Evolutionary conservation across 2,113 vertebrate species (phyloP).

Genomic region (Labeo catla): DNA sequence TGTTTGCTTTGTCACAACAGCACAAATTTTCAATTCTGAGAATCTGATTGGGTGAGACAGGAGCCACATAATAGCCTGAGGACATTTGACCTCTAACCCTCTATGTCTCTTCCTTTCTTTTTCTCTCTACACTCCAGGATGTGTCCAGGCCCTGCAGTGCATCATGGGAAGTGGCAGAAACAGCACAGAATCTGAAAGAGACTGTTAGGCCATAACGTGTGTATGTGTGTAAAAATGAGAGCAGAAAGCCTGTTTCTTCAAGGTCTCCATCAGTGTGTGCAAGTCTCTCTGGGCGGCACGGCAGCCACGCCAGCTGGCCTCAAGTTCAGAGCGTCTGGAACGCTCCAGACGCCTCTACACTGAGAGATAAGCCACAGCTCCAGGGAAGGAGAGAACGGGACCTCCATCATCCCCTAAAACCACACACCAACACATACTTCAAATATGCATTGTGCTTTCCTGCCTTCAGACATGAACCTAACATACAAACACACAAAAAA

Average conservation of each 20-base stretch:
- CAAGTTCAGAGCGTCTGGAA: slow-evolving; percentile 30
- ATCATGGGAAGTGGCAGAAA: slow-evolving; percentile 45
- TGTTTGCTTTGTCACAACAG: slow-evolving; percentile 36
- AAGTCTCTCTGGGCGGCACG: slow-evolving; percentile 14
- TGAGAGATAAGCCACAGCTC: slow-evolving; percentile 43
- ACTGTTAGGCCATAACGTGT: slow-evolving; percentile 22
- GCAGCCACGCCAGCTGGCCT: slow-evolving; percentile 30
- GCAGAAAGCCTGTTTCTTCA: slow-evolving; percentile 7
- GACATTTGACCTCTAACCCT: slow-evolving; percentile 28
- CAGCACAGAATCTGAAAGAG: slow-evolving; percentile 9
- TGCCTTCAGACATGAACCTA: slow-evolving; percentile 39
- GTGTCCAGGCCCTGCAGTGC: slow-evolving; percentile 29
- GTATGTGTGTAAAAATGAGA: neutral
- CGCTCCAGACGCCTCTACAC: slow-evolving; percentile 37
- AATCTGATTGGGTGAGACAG: slow-evolving; percentile 44
- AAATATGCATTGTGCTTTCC: slow-evolving; percentile 7
- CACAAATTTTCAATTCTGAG: neutral
- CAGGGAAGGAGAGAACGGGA: slow-evolving; percentile 16
- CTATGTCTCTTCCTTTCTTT: neutral
- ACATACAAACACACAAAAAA: slow-evolving; percentile 23
- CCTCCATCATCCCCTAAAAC: slow-evolving; percentile 1
- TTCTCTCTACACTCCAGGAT: neutral
- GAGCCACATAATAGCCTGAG: slow-evolving; percentile 36
- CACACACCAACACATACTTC: slow-evolving; percentile 36
- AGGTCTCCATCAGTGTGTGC: slow-evolving; percentile 28